Evolutionary conservation across 2,888 invertebrate species (phyloP), one percentile per base, ranked within the genome.

Genomic region (Hypercompe scribonia): DNA sequence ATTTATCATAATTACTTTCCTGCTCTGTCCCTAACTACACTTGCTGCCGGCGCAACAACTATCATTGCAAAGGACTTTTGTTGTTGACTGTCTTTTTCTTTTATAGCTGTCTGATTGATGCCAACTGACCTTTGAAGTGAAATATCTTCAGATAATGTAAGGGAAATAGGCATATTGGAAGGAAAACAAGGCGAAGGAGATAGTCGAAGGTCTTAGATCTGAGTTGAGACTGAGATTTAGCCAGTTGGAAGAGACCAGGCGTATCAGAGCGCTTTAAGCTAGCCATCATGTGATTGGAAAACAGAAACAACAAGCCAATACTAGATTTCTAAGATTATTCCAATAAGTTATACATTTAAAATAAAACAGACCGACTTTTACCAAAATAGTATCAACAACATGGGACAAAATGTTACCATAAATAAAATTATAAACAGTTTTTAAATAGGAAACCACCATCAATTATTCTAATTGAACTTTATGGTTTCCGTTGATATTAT

Each of bases 391-490:
- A 13, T n/a, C 28, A 66, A 46, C 10, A 39, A 36, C 68, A 24
- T 58, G 11, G 54, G 0, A 13, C 46, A 31, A 73, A 73, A 70
- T 36, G 63, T 70, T 73, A 64, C 70, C 67, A 50, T 34, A 46
- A 39, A 68, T 72, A 68, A 64, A 72, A 68, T 63, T 68, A 63
- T 78, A 73, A 85, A 84, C 80, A 75, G 81, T 86, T 85, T 84
- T 84, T 82, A 82, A 76, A 86, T 81, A 79, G 89, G 89, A 89
- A 88, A 81, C 84, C 74, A 69, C 65, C 83, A 81, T 82, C 81
- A 88, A 86, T 89, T 88, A 88, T 84, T 85, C 82, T 88, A 89
- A 89, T 89, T 89, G 87, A 86, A 85, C 84, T 64, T 87, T 85
- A 89, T 85, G 84, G 88, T 82, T 86, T 87, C 89, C 86, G 86